Percentiles rank a stretch among this genome's conserved stretches.
phyloP scores from a whole-genome alignment of 30 jellyfish, hydroid and myxozoan species.

The Mastigias papua region DNA sequence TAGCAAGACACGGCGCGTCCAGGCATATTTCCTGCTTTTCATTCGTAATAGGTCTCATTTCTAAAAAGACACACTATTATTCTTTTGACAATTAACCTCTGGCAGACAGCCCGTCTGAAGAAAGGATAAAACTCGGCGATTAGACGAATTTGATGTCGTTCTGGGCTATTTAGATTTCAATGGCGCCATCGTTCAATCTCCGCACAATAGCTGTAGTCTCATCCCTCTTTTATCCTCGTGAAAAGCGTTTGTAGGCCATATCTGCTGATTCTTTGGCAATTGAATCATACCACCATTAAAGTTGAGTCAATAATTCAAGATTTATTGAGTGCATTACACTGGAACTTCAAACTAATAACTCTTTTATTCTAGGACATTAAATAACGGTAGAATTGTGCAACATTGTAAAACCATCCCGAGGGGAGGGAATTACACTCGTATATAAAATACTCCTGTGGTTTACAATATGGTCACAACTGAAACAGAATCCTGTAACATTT shows the following conservation, averaged over 20 bases:
- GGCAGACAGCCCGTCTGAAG: slow-evolving; percentile 6
- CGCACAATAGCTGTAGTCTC: neutral
- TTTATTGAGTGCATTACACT: too few species aligned
- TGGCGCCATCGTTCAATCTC: neutral
- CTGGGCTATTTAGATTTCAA: neutral
- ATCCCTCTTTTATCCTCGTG: neutral
- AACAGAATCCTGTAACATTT: too few species aligned
- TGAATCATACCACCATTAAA: too few species aligned
- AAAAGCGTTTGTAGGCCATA: neutral
- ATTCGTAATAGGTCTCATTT: neutral
- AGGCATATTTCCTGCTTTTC: neutral
- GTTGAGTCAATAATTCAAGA: too few species aligned
- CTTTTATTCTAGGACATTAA: too few species aligned
- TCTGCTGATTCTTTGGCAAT: too few species aligned
- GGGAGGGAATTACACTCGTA: too few species aligned
- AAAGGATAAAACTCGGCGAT: neutral
- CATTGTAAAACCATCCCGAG: too few species aligned
- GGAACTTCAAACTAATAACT: too few species aligned
- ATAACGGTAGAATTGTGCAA: too few species aligned
- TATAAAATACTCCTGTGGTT: too few species aligned
- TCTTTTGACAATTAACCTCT: neutral
- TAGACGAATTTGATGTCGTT: neutral
- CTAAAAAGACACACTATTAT: neutral
- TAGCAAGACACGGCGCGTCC: neutral
- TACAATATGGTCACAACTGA: too few species aligned